Percentiles rank a stretch among this genome's conserved stretches.
phyloP scores from a whole-genome alignment of 2,113 vertebrate genomes.

The Rhagologus leucostigma region DNA sequence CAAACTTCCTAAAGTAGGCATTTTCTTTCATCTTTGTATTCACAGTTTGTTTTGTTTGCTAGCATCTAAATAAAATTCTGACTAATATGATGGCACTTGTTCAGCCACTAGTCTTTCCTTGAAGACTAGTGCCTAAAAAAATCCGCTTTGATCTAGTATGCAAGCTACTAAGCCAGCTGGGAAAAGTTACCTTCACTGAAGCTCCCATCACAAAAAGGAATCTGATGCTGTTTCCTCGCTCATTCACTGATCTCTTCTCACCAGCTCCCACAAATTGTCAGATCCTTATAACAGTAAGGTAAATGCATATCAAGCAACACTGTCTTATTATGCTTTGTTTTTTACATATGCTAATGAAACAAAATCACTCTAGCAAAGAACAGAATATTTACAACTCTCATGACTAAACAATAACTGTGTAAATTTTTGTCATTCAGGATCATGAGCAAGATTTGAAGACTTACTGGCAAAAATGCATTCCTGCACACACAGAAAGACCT shows the following conservation, averaged over 20 bases:
- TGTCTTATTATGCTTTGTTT: conserved; percentile 52
- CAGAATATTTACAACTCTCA: conserved; percentile 32
- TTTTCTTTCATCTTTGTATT: background rate
- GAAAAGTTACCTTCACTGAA: background rate
- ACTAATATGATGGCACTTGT: background rate
- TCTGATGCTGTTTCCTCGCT: background rate
- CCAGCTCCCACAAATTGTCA: background rate
- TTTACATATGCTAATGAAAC: conserved; percentile 50
- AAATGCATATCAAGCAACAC: conserved; percentile 21
- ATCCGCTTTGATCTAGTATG: background rate
- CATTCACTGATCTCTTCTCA: background rate
- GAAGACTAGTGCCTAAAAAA: background rate
- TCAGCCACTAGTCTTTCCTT: background rate
- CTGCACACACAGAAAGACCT: conserved; percentile 11
- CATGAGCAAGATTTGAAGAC: background rate
- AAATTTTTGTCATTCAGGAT: conserved; percentile 45
- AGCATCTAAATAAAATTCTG: background rate
- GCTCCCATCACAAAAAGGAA: background rate
- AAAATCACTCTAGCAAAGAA: conserved; percentile 9
- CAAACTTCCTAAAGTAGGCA: background rate
- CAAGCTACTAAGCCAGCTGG: background rate
- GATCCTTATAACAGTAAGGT: conserved; percentile 20
- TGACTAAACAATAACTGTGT: conserved; percentile 38
- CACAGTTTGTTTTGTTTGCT: background rate
- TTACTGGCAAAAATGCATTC: conserved; percentile 42